A percentile compares a stretch with the other conserved stretches of the same genome.
Evolutionary conservation across 2,113 vertebrate genomes (phyloP).

Genomic region (Myotis yumanensis): DNA sequence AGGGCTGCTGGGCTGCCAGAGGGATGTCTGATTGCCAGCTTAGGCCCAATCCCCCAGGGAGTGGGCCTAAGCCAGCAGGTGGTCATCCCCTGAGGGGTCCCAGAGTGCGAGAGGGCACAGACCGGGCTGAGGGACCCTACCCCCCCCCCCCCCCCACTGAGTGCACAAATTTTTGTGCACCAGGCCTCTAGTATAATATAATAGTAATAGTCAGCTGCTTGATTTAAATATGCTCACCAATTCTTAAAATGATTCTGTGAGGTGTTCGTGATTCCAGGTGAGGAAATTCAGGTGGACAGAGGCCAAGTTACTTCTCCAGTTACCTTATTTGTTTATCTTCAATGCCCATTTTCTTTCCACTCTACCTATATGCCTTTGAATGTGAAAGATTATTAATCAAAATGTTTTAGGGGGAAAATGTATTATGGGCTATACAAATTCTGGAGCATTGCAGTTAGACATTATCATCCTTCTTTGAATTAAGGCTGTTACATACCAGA

Average conservation of each 20-base stretch:
- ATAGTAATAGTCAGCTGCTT: neutral
- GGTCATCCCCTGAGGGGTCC: no score
- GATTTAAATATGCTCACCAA: neutral
- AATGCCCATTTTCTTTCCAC: neutral
- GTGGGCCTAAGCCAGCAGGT: no score
- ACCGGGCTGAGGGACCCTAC: no score
- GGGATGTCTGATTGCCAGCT: no score
- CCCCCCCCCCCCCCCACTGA: no score
- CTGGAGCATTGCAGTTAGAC: neutral
- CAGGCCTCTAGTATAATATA: neutral
- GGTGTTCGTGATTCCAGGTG: neutral
- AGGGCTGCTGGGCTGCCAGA: no score
- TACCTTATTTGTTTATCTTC: neutral
- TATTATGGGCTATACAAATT: neutral
- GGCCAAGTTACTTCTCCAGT: neutral
- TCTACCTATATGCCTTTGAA: neutral
- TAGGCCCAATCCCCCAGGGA: no score
- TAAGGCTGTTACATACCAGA: constrained; percentile 26
- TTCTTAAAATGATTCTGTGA: neutral
- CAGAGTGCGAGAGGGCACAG: no score
- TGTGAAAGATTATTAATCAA: constrained; percentile 21
- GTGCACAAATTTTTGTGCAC: no score
- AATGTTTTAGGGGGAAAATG: neutral
- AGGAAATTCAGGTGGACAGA: neutral
- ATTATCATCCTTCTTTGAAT: neutral